Evolutionary conservation across 2,888 invertebrate species (phyloP).

Genomic region (Lapara coniferarum): DNA sequence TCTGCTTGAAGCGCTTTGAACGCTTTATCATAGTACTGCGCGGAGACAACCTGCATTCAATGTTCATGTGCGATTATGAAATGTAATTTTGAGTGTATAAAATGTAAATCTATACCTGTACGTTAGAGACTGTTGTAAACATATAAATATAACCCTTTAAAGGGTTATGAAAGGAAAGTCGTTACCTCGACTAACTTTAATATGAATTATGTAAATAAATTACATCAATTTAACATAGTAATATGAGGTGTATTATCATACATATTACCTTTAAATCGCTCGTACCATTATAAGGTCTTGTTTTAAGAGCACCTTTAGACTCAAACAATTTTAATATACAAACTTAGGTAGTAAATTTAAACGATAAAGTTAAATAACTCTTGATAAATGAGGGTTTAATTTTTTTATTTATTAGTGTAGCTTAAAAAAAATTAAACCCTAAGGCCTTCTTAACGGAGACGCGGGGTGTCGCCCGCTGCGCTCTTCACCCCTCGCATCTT

Average conservation of each 20-base stretch:
- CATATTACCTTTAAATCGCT: conserved; percentile 5
- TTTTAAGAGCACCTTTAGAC: conserved; percentile 34
- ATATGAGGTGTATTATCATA: conserved; percentile 6
- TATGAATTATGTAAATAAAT: conserved; percentile 10
- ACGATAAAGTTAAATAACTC: no score
- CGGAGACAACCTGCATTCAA: no score
- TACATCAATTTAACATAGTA: neutral
- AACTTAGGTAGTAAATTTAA: neutral
- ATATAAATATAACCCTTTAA: no score
- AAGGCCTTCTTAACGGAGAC: neutral
- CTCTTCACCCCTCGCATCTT: no score
- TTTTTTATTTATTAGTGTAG: neutral
- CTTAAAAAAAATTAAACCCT: neutral
- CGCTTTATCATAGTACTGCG: conserved; percentile 28
- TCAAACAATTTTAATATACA: conserved; percentile 28
- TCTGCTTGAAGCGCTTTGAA: conserved; percentile 33
- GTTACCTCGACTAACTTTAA: neutral
- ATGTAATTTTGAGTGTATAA: neutral
- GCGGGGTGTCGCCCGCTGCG: no score
- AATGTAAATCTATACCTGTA: no score
- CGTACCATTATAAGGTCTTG: neutral
- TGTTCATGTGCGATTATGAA: neutral
- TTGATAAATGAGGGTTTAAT: no score
- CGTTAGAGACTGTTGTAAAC: no score
- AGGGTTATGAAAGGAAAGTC: neutral